phyloP scores from a whole-genome alignment of 2,797 vertebrate species.

The Tamandua tetradactyla region DNA sequence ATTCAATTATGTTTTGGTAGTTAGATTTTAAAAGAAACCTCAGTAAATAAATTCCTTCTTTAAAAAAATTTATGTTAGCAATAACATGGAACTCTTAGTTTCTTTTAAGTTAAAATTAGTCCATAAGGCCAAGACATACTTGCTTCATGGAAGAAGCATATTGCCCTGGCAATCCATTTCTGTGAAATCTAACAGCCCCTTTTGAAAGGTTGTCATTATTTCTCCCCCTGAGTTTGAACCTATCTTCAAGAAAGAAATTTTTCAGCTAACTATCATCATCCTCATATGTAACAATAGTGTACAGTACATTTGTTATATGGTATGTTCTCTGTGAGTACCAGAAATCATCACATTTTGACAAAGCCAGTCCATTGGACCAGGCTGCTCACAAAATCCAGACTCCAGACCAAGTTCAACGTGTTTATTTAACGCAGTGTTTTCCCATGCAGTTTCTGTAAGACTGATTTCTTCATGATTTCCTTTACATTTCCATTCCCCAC shows the following conservation, averaged over 20 bases:
- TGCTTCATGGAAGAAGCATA: neutral
- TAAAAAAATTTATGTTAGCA: neutral
- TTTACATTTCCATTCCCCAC: neutral
- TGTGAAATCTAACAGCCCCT: neutral
- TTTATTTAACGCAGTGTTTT: neutral
- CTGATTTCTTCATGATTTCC: neutral
- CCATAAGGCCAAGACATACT: neutral
- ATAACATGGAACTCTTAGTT: neutral
- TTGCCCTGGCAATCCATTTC: neutral
- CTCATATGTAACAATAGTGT: neutral
- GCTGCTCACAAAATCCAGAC: neutral
- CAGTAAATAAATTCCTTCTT: neutral
- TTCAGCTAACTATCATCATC: neutral
- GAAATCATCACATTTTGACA: neutral
- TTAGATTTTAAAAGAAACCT: neutral
- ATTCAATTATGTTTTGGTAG: neutral
- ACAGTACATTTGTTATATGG: neutral
- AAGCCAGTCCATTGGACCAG: neutral
- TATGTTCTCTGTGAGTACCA: neutral
- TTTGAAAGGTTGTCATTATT: neutral
- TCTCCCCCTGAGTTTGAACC: neutral
- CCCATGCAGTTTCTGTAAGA: neutral
- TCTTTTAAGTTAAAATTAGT: constrained; percentile 1
- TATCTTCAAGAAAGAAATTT: neutral
- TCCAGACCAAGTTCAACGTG: neutral